Conservation (phyloP, 2,113 vertebrate species). For the Mola mola region DNA sequence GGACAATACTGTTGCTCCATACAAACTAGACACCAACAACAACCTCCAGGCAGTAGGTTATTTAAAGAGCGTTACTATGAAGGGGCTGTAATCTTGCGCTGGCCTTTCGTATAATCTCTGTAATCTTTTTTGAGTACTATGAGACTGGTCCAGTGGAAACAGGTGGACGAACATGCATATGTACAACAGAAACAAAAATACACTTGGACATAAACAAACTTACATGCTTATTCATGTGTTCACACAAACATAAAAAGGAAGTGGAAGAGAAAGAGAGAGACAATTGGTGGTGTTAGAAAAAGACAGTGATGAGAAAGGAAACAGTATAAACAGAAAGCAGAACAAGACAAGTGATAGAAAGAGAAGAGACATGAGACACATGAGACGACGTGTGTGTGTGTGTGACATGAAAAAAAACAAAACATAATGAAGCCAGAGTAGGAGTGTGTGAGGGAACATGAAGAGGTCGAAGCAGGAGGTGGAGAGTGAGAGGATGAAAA, state of each 20-base stretch:
- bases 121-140: slow-evolving; percentile 65
- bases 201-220: slow-evolving; percentile 27
- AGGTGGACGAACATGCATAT: no score
- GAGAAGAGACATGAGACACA: slow-evolving; percentile 2
- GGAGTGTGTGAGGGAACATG: slow-evolving; percentile 24
- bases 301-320: not conserved
- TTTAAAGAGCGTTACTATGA: slow-evolving; percentile 47
- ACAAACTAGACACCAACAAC: slow-evolving; percentile 16
- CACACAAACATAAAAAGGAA: slow-evolving; percentile 23
- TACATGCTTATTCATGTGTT: not conserved
- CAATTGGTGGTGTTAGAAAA: no score
- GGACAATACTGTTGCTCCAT: slow-evolving; percentile 3
- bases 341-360: not conserved
- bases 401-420: not conserved
- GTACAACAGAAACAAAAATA: no score
- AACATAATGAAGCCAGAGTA: slow-evolving; percentile 17
- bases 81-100: slow-evolving; percentile 67
- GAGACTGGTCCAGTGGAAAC: slow-evolving; percentile 27
- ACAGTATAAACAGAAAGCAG: not conserved
- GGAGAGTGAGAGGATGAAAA: slow-evolving; percentile 36
- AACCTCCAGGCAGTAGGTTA: slow-evolving; percentile 56
- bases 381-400: not conserved
- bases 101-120: slow-evolving; percentile 68
- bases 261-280: not conserved
- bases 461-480: slow-evolving; percentile 37